These are phyloP conservation scores for Aporrectodea caliginosa DNA, from an alignment of 1,140 invertebrate genomes.

Conservation along the genomic window DNA sequence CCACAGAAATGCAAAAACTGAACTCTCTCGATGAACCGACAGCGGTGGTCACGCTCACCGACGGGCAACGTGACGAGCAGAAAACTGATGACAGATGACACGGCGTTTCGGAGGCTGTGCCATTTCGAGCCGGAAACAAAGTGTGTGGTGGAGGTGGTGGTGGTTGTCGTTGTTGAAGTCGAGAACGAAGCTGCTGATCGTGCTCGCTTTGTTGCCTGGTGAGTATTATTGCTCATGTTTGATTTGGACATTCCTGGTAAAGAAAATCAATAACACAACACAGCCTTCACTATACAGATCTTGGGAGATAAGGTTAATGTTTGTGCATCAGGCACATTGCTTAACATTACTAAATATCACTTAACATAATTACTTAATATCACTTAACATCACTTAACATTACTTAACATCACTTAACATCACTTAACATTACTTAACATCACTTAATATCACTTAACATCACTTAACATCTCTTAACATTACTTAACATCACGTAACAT, in stretches of 20 bases:
- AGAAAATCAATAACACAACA: neutral
- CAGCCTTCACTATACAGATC: neutral
- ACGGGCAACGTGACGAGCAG: neutral
- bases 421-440: too few species aligned
- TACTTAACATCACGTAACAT: too few species aligned
- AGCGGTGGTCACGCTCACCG: neutral
- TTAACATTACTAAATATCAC: too few species aligned
- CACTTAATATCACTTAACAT: too few species aligned
- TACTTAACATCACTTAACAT: too few species aligned
- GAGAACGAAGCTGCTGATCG: neutral
- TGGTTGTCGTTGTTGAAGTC: neutral
- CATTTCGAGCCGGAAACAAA: neutral
- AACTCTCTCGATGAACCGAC: too few species aligned
- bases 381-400: too few species aligned
- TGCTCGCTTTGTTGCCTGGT: neutral
- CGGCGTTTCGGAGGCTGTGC: neutral
- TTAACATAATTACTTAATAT: too few species aligned
- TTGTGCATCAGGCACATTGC: too few species aligned
- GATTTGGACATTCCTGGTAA: neutral
- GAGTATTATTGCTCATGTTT: neutral
- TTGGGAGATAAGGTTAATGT: too few species aligned
- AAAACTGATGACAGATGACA: neutral
- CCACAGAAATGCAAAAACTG: neutral
- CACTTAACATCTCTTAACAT: too few species aligned
- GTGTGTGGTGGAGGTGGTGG: neutral